These are phyloP conservation scores for Pangasius larnaudii DNA, from an alignment of 2,797 vertebrate genomes.

Conservation along the genomic window DNA sequence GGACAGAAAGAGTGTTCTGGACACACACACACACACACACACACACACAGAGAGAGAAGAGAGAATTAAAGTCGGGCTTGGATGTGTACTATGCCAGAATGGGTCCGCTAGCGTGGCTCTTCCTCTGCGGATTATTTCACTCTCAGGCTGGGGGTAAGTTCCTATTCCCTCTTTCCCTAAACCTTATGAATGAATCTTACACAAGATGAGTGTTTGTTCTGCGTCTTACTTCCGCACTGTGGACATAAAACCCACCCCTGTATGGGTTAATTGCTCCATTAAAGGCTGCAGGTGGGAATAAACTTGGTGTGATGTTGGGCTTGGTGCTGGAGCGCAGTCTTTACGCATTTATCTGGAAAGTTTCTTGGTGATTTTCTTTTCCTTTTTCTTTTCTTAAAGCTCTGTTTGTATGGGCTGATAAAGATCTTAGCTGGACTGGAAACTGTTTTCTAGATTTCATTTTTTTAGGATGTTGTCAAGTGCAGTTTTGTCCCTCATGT, in stretches of 20 bases:
- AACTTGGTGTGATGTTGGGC: neutral
- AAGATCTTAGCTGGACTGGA: neutral
- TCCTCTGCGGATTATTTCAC: constrained; percentile 91
- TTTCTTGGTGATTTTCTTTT: neutral
- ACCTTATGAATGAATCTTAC: neutral
- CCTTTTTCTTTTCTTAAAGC: neutral
- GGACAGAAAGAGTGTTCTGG: constrained; percentile 6
- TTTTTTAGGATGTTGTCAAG: neutral
- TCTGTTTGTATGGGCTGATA: neutral
- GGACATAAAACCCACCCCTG: neutral
- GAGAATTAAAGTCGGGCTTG: constrained; percentile 63
- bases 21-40: neutral
- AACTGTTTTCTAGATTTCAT: neutral
- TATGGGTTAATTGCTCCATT: neutral
- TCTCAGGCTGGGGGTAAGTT: constrained; percentile 92
- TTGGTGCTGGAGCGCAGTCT: neutral
- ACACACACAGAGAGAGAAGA: neutral
- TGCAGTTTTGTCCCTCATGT: neutral
- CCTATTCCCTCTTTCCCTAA: neutral
- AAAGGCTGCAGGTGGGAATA: neutral
- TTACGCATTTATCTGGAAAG: neutral
- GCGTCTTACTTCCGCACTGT: neutral
- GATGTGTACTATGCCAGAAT: constrained; percentile 96
- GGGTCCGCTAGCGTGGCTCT: constrained; percentile 89
- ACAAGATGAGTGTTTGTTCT: neutral